Base-by-base conservation (phyloP, 2,888 invertebrate genomes). In the Galeruca laticollis region DNA sequence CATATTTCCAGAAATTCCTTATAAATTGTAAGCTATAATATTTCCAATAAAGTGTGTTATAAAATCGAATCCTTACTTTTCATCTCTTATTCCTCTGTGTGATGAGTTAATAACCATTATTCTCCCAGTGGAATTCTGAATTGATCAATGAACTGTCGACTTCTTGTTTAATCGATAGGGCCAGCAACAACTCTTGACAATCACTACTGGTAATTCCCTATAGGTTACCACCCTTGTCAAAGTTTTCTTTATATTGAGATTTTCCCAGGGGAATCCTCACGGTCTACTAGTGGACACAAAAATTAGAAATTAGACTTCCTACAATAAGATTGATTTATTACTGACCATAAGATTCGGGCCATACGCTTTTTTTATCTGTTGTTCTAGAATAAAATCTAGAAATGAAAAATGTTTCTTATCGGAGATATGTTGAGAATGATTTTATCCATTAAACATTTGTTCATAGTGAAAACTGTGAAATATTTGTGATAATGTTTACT, bases 91-190 rank as follows among this genome's bases (percentile, higher is more conserved):
- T 5, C 51, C 54, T 54, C 6, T 56, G 43, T 63, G 63, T 63
- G 54, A 18, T 43, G 31, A 63, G 31, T 56, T 66, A 66, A 66
- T 66, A 59, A 59, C 51, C 51, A 51, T 66, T 66, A 66, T 33
- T 37, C 59, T 66, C 64, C 64, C 60, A 35, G 20, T 26, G 47
- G 64, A 56, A 47, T 60, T 49, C 63, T 49, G 56, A 63, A 71
- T 64, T 71, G 66, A 66, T 59, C 66, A 71, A 71, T 62, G 67
- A 68, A 71, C 63, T 68, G 68, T 60, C 68, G 40, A 51, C 43
- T 52, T 63, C 37, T 21, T 54, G 21, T 20, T 37, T 20, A 52
- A 71, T 68, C 70, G 70, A 71, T 71, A 65, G 60, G 63, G 60
- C 15, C n/a, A 68, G 47, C 59, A 54, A 56, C 60, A 64, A 60